Evolutionary conservation across 2,888 invertebrate genomes (phyloP), one percentile per base, ranked within the genome.

Genomic region (Pteria penguin): DNA sequence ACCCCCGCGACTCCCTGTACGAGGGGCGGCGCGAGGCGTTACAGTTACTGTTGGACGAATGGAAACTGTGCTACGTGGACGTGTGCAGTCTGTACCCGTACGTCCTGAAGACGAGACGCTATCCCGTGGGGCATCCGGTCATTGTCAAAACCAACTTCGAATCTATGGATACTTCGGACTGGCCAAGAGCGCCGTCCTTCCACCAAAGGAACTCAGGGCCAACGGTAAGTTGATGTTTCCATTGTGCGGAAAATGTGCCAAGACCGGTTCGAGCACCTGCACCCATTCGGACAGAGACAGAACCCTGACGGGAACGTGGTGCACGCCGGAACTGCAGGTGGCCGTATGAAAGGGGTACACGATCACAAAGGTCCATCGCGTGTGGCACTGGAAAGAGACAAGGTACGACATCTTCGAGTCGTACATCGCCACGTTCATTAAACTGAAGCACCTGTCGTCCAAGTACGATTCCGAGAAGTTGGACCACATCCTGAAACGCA

Each of bases 331-430:
- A 79, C 31, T 92, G 0, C 26, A 82, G 33, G 86, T 85, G 75
- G 91, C 91, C 4, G 29, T 91, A 0, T 54, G 78, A 68, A 75
- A 72, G 24, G 90, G 89, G 0, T 92, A 92, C 74, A 75, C 72
- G 61, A 81, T 90, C 22, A 2, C 87, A 0, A 76, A 88, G 29
- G 82, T 91, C 22, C 78, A 81, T 33, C 89, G 75, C 70, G 86
- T 91, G 8, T 91, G 89, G 84, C 84, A 90, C 60, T 72, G 22
- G 31, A 29, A 57, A 24, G 72, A 72, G n/a, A 76, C 74, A 1
- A 76, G 45, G 1, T 83, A 36, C 67, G 69, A 22, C 27, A 61
- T 14, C 79, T 72, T 11, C 66, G 74, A 11, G 33, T 69, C 63
- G 79, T 91, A 89, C 76, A 87, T 91, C 1, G 86, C 91, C 52